Base-by-base conservation (phyloP, 1,140 invertebrate species). In the Scaptomyza graminum region DNA sequence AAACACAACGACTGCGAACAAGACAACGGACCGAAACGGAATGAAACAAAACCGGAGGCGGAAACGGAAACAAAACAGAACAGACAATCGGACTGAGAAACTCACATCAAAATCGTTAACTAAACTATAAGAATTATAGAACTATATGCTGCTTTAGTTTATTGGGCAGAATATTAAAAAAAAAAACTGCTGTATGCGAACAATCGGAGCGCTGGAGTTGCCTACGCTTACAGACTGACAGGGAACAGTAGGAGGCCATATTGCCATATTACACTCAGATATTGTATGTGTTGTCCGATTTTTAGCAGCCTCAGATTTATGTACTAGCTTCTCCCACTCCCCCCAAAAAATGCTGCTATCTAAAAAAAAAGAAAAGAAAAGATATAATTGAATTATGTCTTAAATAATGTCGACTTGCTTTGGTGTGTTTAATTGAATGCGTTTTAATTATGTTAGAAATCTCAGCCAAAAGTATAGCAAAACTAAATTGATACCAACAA, bases 371-470 rank as follows among this genome's bases (percentile, higher is more conserved):
- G n/a, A n/a, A 39, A n/a, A 11, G 12, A 34, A 7, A 39, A 41
- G 12, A 47, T 5, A 16, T 5, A 39, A 54, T 22, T 55, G 43
- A 46, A 44, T 56, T 46, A 51, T 65, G 61, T 41, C 49, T 49
- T 37, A 54, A 59, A 74, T 56, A 34, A 6, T 52, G 50, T 81
- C 62, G 65, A 66, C 76, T 88, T 88, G 79, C 83, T 83, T 88
- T 88, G 83, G 83, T 88, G 83, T 88, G 72, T 74, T 88, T 88
- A 88, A 88, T 88, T 88, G 66, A 88, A 88, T 88, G 68, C 68
- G 84, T 88, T 88, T 88, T 88, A 88, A 88, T 88, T 88, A 88
- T 79, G 54, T 88, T 77, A 71, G 52, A 85, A 82, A 88, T 88
- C 83, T 89, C 83, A 83, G 83, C 76, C 79, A 81, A 83, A 70